These are phyloP conservation scores for Autographa gamma DNA, from an alignment of 2,888 invertebrate genomes.

Conservation along the genomic window DNA sequence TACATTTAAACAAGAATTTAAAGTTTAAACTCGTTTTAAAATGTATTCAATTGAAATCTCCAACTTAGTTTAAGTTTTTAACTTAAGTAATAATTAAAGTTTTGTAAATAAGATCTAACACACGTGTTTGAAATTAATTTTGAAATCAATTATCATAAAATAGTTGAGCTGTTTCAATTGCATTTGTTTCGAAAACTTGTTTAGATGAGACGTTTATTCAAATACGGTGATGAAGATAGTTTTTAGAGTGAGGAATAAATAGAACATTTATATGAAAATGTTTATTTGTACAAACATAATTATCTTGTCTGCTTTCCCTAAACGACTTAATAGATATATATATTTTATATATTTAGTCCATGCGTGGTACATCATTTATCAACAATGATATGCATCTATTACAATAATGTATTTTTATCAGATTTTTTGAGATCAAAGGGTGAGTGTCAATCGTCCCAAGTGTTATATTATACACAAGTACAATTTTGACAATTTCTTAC, in stretches of 20 bases:
- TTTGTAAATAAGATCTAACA: not conserved
- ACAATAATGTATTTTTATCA: too few species aligned
- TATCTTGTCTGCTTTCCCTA: not conserved
- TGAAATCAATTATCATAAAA: not conserved
- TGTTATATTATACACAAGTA: too few species aligned
- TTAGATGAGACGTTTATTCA: not conserved
- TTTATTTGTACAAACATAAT: not conserved
- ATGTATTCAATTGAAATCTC: not conserved
- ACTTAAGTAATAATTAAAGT: slow-evolving; percentile 1
- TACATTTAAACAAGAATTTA: slow-evolving; percentile 5
- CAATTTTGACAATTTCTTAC: too few species aligned
- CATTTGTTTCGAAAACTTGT: not conserved
- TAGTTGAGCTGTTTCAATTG: slow-evolving; percentile 2
- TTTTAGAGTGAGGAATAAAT: not conserved
- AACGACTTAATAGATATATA: too few species aligned
- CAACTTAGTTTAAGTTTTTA: not conserved
- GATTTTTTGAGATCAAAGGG: too few species aligned
- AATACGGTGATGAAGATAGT: not conserved
- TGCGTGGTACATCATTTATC: too few species aligned
- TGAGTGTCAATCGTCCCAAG: too few species aligned
- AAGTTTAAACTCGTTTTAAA: slow-evolving; percentile 3
- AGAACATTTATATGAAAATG: not conserved
- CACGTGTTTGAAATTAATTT: not conserved
- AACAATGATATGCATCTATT: too few species aligned
- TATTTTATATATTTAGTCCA: too few species aligned